Percentiles rank a stretch among this genome's conserved stretches.
Evolutionary conservation across 2,888 invertebrate species (phyloP).

Genomic region (Diarsia brunnea): DNA sequence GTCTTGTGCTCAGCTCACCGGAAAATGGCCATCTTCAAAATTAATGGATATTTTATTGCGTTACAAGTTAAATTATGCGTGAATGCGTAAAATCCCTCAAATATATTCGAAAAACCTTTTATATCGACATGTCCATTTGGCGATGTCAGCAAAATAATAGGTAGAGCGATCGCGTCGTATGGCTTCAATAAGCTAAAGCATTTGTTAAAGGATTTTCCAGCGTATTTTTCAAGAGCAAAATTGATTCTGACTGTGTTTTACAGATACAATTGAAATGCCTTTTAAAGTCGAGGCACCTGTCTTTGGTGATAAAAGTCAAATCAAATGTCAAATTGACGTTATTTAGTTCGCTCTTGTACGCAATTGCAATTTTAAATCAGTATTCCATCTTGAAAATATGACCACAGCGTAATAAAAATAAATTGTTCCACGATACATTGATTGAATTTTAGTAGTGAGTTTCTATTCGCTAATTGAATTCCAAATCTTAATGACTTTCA

Average conservation of each 20-base stretch:
- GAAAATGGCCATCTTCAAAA: constrained; percentile 88
- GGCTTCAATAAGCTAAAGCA: constrained; percentile 68
- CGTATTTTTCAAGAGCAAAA: constrained; percentile 59
- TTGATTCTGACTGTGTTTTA: constrained; percentile 59
- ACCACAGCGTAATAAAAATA: neutral
- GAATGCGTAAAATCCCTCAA: constrained; percentile 81
- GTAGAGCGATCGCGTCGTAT: constrained; percentile 56
- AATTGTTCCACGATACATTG: neutral
- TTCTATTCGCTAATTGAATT: neutral
- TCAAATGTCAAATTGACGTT: constrained; percentile 26
- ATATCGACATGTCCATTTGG: constrained; percentile 70
- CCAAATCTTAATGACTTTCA: constrained; percentile 18
- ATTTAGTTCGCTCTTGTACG: constrained; percentile 4
- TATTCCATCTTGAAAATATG: constrained; percentile 13
- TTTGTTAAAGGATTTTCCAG: constrained; percentile 64
- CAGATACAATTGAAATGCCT: constrained; percentile 52
- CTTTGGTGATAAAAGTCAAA: constrained; percentile 66
- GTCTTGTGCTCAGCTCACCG: constrained; percentile 81
- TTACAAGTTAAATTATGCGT: constrained; percentile 88
- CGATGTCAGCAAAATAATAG: constrained; percentile 65
- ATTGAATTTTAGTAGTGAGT: neutral
- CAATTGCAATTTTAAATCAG: neutral
- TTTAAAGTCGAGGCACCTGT: constrained; percentile 44
- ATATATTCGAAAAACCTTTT: constrained; percentile 74
- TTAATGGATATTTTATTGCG: constrained; percentile 90